A percentile compares a stretch with the other conserved stretches of the same genome.
Evolutionary conservation across 92 coral and sea anemone genomes (phyloP).

Genomic region (Phenganax subtilis): DNA sequence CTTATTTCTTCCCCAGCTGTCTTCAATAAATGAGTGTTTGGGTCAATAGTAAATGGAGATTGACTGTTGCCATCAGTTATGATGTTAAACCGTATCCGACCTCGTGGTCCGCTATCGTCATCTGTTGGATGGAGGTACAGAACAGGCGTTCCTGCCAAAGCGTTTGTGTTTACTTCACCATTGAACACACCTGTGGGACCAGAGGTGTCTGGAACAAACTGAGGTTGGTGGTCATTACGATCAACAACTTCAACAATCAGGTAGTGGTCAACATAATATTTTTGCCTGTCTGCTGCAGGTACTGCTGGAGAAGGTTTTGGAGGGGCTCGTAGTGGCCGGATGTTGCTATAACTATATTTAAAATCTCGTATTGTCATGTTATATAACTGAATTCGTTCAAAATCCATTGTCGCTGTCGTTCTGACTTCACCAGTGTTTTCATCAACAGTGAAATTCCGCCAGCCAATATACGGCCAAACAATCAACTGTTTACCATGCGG

Average conservation of each 20-base stretch:
- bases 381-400: slow-evolving; percentile 21
- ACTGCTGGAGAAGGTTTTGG: slow-evolving; percentile 10
- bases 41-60: slow-evolving; percentile 34
- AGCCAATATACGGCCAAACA: slow-evolving; percentile 28
- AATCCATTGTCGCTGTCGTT: slow-evolving; percentile 31
- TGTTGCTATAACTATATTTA: slow-evolving; percentile 7
- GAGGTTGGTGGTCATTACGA: slow-evolving; percentile 15
- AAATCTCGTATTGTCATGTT: slow-evolving; percentile 41
- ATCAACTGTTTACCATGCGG: slow-evolving; percentile 32
- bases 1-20: slow-evolving; percentile 32
- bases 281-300: background rate
- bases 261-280: slow-evolving; percentile 30
- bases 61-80: background rate
- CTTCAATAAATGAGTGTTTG: slow-evolving; percentile 53
- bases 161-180: slow-evolving; percentile 28
- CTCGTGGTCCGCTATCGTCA: slow-evolving; percentile 34
- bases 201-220: background rate
- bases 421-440: slow-evolving; percentile 18
- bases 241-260: slow-evolving; percentile 33
- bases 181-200: background rate
- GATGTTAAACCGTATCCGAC: slow-evolving; percentile 35
- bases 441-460: slow-evolving; percentile 30
- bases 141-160: slow-evolving; percentile 28
- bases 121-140: slow-evolving; percentile 3
- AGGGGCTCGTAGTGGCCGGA: background rate